phyloP scores from a whole-genome alignment of 2,113 vertebrate species.

The Barbus barbus region DNA sequence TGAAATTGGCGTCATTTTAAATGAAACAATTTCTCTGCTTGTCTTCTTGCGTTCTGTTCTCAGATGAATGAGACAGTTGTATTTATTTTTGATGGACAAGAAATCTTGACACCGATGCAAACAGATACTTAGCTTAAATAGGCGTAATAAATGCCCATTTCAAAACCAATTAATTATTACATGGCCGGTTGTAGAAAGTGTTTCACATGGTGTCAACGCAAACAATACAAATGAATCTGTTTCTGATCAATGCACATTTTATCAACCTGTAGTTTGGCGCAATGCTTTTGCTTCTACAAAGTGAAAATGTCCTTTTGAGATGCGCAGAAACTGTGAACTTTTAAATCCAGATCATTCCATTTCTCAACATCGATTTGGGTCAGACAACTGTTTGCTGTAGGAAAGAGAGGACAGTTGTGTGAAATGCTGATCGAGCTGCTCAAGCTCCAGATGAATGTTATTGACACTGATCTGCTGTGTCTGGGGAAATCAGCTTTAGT shows the following conservation, averaged over 20 bases:
- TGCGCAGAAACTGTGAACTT: slow-evolving; percentile 26
- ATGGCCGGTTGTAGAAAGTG: background rate
- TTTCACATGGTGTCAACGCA: background rate
- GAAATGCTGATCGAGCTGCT: slow-evolving; percentile 76
- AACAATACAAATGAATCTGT: background rate
- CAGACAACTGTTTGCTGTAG: slow-evolving; percentile 72
- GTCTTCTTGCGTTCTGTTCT: no score
- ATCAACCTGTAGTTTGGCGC: background rate
- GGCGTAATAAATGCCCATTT: no score
- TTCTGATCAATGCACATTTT: background rate
- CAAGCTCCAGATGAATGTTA: slow-evolving; percentile 81
- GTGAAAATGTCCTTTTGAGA: background rate
- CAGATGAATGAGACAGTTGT: background rate
- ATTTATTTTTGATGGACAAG: background rate
- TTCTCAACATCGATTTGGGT: slow-evolving; percentile 55
- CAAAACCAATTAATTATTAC: background rate
- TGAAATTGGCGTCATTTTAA: background rate
- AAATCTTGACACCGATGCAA: background rate
- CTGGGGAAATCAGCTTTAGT: slow-evolving; percentile 83
- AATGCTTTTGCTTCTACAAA: background rate
- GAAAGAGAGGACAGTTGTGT: slow-evolving; percentile 75
- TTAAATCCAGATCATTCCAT: slow-evolving; percentile 37
- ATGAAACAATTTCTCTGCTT: background rate
- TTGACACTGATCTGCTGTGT: slow-evolving; percentile 83
- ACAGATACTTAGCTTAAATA: background rate